Percentiles rank a stretch among this genome's conserved stretches.
These are phyloP conservation scores for Dexiosoma caninum DNA, from an alignment of 2,888 invertebrate genomes.

Conservation along the genomic window DNA sequence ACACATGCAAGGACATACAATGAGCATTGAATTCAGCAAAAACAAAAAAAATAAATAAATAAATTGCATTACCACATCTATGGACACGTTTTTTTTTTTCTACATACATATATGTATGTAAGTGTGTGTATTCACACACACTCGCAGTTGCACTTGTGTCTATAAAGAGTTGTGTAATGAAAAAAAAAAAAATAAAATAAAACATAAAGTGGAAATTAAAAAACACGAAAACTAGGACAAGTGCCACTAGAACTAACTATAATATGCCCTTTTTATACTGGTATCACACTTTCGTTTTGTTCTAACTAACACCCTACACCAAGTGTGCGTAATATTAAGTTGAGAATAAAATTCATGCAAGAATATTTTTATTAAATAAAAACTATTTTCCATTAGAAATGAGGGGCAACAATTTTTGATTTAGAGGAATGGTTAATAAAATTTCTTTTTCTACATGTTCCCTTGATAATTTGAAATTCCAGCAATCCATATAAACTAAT, in stretches of 20 bases:
- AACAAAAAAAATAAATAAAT: neutral
- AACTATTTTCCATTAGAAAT: no score
- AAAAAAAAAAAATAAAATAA: neutral
- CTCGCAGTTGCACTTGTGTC: neutral
- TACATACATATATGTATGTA: neutral
- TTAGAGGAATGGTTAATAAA: no score
- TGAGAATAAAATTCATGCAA: no score
- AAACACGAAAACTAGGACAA: conserved; percentile 57
- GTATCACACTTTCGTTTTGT: conserved; percentile 7
- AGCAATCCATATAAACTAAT: no score
- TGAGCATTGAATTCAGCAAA: conserved; percentile 13
- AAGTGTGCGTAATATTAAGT: no score
- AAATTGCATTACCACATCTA: conserved; percentile 19
- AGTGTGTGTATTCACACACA: neutral
- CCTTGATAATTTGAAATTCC: no score
- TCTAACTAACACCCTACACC: conserved; percentile 1
- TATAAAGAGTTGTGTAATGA: conserved; percentile 16
- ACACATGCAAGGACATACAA: neutral
- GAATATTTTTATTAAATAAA: no score
- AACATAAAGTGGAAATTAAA: conserved; percentile 52
- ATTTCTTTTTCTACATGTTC: no score
- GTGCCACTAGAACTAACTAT: conserved; percentile 48
- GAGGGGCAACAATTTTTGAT: no score
- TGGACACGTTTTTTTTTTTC: neutral
- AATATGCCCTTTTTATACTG: conserved; percentile 36